Conservation (phyloP, 1,140 invertebrate genomes). For the Drosophila chauvacae region DNA sequence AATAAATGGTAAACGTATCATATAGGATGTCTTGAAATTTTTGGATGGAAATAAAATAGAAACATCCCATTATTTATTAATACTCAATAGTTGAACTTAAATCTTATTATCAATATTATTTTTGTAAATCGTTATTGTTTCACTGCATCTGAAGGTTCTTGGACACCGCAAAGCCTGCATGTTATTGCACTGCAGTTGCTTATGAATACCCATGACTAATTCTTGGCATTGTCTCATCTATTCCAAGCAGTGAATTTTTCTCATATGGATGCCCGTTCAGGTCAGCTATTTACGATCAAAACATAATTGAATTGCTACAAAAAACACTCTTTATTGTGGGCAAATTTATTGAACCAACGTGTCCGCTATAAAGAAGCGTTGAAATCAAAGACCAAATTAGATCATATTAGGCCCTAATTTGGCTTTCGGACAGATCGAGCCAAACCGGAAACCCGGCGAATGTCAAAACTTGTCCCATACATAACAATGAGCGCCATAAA, state of each 20-base stretch:
- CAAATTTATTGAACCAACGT: conserved; percentile 40
- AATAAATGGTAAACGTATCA: background rate
- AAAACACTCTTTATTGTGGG: conserved; percentile 17
- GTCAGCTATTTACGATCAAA: conserved; percentile 7
- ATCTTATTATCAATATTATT: background rate
- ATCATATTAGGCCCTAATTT: conserved; percentile 47
- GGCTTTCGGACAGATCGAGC: conserved; percentile 22
- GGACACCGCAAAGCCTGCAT: background rate
- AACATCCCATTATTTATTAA: background rate
- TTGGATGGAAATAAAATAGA: background rate
- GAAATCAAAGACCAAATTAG: conserved; percentile 47
- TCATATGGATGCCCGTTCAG: background rate
- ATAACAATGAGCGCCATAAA: conserved; percentile 42
- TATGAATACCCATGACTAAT: background rate
- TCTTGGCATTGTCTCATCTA: conserved; percentile 8
- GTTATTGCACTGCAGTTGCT: background rate
- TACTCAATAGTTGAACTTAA: background rate
- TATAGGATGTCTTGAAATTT: background rate
- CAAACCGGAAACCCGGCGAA: conserved; percentile 39
- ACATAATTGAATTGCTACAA: conserved; percentile 9
- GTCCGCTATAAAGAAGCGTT: conserved; percentile 34
- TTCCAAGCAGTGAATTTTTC: background rate
- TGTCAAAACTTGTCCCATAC: conserved; percentile 50
- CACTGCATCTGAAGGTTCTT: background rate
- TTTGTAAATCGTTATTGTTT: background rate